Conservation (phyloP, 2,888 invertebrate genomes). For the Podotricha telesiphe region DNA sequence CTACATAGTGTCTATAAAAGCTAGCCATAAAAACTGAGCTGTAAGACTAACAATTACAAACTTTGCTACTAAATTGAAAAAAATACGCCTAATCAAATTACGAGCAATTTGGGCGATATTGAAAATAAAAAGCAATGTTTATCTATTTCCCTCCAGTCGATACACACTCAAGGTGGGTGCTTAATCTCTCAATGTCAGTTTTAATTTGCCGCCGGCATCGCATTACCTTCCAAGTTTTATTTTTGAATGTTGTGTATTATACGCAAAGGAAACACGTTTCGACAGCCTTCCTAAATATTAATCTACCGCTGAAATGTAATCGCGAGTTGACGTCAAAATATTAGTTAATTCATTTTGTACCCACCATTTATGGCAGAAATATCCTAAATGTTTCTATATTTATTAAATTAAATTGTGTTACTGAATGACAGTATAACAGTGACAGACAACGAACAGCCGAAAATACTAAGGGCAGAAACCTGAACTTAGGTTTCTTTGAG, state of each 20-base stretch:
- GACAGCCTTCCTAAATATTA: constrained; percentile 63
- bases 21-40: background rate
- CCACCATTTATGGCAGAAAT: no score
- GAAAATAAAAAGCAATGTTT: constrained; percentile 49
- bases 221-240: constrained; percentile 79
- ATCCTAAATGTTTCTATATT: no score
- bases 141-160: constrained; percentile 57
- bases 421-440: no score
- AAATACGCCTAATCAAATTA: constrained; percentile 53
- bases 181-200: constrained; percentile 82
- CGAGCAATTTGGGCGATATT: constrained; percentile 49
- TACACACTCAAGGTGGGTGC: constrained; percentile 65
- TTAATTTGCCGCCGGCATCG: constrained; percentile 79
- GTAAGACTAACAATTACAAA: background rate
- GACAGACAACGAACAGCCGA: no score
- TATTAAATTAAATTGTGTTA: no score
- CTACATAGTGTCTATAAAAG: no score
- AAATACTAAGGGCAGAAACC: no score
- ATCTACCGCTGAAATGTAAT: constrained; percentile 55
- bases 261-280: constrained; percentile 73
- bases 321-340: background rate
- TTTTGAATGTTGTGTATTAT: constrained; percentile 66
- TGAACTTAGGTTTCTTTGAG: no score
- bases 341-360: background rate
- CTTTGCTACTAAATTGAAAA: constrained; percentile 18